Base-by-base conservation (phyloP, 2,797 vertebrate species). In the Neopelma chrysocephalum region DNA sequence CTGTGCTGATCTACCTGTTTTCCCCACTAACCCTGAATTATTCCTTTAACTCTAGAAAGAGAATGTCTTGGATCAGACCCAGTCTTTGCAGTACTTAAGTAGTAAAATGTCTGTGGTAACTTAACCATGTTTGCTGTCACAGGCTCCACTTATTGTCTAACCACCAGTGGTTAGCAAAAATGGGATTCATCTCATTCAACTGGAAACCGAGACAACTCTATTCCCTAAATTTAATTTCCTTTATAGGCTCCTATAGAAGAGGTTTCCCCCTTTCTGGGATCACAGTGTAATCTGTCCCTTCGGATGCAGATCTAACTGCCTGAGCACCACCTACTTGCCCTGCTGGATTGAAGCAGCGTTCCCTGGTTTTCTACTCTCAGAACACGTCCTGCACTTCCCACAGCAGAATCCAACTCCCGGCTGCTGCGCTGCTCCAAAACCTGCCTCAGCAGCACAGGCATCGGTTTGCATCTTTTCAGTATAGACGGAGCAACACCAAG, bases 331-430 rank as follows among this genome's bases (percentile, higher is more conserved):
- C 47, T 16, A 34, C 32, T 32, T 7, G 15, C n/a, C 31, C 15
- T 40, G 19, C 43, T 10, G 51, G 18, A 61, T 2, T 23, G 18
- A 56, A 71, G 53, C 10, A 10, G 14, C 3, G 0, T 36, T 62
- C 36, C 12, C 38, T 4, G 2, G 0, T 8, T 75, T 31, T 29
- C 47, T 11, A n/a, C 64, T 75, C 73, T 61, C 19, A 8, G 50
- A 19, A 48, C 27, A 25, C 27, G 64, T 23, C 27, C 26, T 26
- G 26, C n/a, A 20, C 31, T 21, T 61, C n/a, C 69, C 73, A 48
- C 25, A 43, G 29, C 9, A 6, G 20, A 32, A 56, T 2, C 22
- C 8, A 45, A 13, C 15, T n/a, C 26, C 36, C 0, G 0, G 27
- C 25, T 27, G 31, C 68, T 56, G 26, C 42, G 22, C 15, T 27